Evolutionary conservation across 2,888 invertebrate genomes (phyloP).

Genomic region (Rhogogaster chlorosoma): DNA sequence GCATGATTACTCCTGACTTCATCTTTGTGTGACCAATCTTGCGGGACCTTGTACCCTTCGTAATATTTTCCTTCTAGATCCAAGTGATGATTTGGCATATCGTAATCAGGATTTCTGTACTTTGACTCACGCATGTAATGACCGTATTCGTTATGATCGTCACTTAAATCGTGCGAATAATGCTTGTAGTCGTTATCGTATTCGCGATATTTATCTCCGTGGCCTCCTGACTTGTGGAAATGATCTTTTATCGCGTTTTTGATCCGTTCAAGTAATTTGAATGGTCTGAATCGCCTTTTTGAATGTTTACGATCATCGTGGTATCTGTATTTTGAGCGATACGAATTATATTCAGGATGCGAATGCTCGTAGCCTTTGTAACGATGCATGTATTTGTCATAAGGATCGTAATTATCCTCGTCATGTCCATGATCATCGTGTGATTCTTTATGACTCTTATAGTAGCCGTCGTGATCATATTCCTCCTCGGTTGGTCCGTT

Average conservation of each 20-base stretch:
- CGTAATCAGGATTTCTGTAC: neutral
- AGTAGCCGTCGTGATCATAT: slow-evolving; percentile 16
- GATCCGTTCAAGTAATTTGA: slow-evolving; percentile 15
- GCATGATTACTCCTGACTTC: neutral
- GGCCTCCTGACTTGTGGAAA: slow-evolving; percentile 16
- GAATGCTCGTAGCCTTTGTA: slow-evolving; percentile 9
- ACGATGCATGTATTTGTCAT: slow-evolving; percentile 31
- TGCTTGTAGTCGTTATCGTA: slow-evolving; percentile 31
- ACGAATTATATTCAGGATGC: slow-evolving; percentile 1
- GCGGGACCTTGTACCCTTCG: slow-evolving; percentile 8
- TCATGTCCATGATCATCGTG: slow-evolving; percentile 14
- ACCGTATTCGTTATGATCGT: neutral
- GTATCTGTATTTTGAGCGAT: slow-evolving; percentile 1
- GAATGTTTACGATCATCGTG: neutral
- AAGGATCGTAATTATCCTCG: neutral
- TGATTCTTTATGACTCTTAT: neutral
- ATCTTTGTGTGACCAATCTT: slow-evolving; percentile 18
- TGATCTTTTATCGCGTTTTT: slow-evolving; percentile 42
- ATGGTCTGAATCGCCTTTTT: slow-evolving; percentile 30
- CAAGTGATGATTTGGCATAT: neutral
- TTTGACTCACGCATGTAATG: neutral
- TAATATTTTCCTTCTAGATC: neutral
- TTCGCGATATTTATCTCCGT: slow-evolving; percentile 1
- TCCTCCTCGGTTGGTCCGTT: neutral
- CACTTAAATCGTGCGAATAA: slow-evolving; percentile 3